Base-by-base conservation (phyloP, 2,797 vertebrate species). In the Cuculus canorus region DNA sequence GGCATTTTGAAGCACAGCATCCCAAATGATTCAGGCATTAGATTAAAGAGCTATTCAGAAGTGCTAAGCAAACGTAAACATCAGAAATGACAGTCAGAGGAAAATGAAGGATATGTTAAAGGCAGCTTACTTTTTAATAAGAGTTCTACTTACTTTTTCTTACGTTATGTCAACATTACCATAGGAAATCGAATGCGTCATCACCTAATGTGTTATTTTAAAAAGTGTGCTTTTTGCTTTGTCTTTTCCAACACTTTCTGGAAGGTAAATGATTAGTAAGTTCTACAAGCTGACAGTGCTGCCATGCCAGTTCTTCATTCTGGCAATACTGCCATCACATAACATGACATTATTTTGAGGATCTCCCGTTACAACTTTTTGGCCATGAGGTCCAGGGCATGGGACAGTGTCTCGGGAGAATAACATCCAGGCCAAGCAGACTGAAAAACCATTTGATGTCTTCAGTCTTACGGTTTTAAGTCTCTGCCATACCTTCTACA, bases 11-110 rank as follows among this genome's bases (percentile, higher is more conserved):
- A 72, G 23, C 60, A 69, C 37, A 78, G 35, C 22, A 43, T 86
- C 78, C 90, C 88, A 81, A 73, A 87, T 94, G 88, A 94, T 78
- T 90, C 82, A 63, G 94, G 83, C 66, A 41, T 78, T 77, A 93
- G 93, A 96, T 95, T 92, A 95, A 94, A 92, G 92, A 92, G 70
- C 82, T 88, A 78, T 96, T 97, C 93, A 90, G 95, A 37, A 65
- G 79, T 6, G 7, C 88, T 87, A 86, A 93, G 88, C 83, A 90
- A 97, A 97, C 96, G 96, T 59, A 97, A 98, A 97, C 94, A 96
- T 65, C 70, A 79, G 61, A 95, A 98, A 96, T 95, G 89, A 89
- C 83, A 91, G 85, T 85, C 69, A 48, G 60, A 88, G 85, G 91
- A 86, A 96, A 96, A 88, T 65, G 82, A 97, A 95, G 71, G 53